Evolutionary conservation across 2,113 vertebrate species (phyloP).

Genomic region (Choloepus hoffmanni): DNA sequence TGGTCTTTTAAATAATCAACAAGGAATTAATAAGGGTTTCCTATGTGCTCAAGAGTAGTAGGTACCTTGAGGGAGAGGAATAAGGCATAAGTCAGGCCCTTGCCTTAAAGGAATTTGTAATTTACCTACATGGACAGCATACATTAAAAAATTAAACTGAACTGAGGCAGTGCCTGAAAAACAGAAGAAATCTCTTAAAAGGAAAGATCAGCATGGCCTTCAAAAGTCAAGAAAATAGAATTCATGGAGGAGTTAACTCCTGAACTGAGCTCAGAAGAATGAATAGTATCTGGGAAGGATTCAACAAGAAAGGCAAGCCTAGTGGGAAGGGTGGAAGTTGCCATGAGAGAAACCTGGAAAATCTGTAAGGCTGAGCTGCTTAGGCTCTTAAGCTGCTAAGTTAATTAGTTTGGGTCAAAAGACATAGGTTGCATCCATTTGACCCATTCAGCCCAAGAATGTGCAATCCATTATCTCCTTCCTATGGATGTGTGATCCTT

Average conservation of each 20-base stretch:
- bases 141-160: slow-evolving; percentile 29
- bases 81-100: background rate
- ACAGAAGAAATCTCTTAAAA: background rate
- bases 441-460: background rate
- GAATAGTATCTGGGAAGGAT: background rate
- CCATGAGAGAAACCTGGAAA: background rate
- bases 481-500: background rate
- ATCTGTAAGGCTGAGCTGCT: background rate
- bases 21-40: background rate
- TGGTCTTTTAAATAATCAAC: slow-evolving; percentile 10
- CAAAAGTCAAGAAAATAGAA: background rate
- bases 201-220: background rate
- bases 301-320: background rate
- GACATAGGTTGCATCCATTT: background rate
- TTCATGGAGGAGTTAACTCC: background rate
- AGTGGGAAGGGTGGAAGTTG: too few species aligned
- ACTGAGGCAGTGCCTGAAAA: background rate
- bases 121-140: background rate
- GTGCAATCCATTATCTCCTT: background rate
- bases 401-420: background rate
- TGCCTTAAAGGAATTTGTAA: background rate
- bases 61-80: background rate
- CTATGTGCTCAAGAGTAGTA: background rate
- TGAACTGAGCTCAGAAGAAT: background rate
- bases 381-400: background rate